A percentile compares a stretch with the other conserved stretches of the same genome.
Evolutionary conservation across 2,113 vertebrate species (phyloP).

Genomic region (Hippolais icterina): DNA sequence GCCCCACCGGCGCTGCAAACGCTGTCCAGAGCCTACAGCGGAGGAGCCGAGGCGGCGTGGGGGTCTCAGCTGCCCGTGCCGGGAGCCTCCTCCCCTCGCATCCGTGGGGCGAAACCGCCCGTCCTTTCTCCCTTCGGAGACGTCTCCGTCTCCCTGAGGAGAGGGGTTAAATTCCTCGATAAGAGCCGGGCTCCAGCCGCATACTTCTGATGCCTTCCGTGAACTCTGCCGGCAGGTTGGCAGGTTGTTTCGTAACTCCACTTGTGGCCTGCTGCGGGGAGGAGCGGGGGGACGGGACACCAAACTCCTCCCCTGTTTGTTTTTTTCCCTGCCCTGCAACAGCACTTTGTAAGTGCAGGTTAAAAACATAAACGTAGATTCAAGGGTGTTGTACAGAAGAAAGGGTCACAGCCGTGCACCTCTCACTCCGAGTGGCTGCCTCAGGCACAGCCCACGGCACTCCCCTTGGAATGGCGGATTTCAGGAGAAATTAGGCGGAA

Average conservation of each 20-base stretch:
- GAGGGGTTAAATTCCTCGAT: constrained; percentile 20
- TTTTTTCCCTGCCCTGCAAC: not conserved
- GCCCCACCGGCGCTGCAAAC: fast-evolving
- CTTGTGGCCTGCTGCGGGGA: not conserved
- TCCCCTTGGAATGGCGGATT: not conserved
- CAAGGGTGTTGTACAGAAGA: not conserved
- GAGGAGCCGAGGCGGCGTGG: not conserved
- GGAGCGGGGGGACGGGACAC: not conserved
- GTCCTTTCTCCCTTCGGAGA: not conserved
- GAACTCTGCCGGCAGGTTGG: constrained; percentile 26
- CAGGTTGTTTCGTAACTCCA: constrained; percentile 40
- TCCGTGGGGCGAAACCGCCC: not conserved
- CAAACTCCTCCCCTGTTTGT: not conserved
- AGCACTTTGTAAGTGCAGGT: not conserved
- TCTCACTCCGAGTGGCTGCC: not conserved
- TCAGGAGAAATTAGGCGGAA: not conserved
- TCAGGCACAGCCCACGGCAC: fast-evolving
- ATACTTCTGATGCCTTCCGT: constrained; percentile 37
- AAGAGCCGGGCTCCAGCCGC: constrained; percentile 1
- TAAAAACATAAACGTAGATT: not conserved
- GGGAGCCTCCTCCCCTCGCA: not conserved
- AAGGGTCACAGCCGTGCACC: not conserved
- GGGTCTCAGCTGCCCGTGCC: not conserved
- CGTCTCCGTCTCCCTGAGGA: not conserved
- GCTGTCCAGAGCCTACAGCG: fast-evolving